These are phyloP conservation scores for Strigamia transsilvanica DNA, from an alignment of 2,888 invertebrate genomes.

Conservation along the genomic window DNA sequence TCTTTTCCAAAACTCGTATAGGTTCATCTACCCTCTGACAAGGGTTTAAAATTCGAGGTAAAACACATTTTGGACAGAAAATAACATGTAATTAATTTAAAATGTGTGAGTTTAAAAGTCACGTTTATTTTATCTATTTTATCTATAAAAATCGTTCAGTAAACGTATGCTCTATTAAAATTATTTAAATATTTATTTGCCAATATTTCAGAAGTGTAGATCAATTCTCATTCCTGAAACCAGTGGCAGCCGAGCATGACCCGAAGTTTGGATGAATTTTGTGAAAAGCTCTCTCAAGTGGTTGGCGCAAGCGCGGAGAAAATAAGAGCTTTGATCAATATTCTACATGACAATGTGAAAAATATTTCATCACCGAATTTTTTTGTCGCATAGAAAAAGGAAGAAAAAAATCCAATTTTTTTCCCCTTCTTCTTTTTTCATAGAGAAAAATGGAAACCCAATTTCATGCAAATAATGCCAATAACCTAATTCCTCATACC, in stretches of 20 bases:
- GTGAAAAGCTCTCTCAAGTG: slow-evolving; percentile 25
- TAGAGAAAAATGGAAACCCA: slow-evolving; percentile 13
- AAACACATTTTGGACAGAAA: too few relatives aligned
- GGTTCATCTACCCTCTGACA: too few relatives aligned
- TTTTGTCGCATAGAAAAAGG: background rate
- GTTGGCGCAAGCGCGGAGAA: background rate
- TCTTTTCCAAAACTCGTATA: background rate
- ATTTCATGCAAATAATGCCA: slow-evolving; percentile 41
- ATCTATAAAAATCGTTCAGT: too few relatives aligned
- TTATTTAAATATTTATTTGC: background rate
- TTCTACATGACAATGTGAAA: slow-evolving; percentile 34
- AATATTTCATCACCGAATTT: slow-evolving; percentile 42
- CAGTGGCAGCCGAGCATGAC: slow-evolving; percentile 1
- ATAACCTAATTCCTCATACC: background rate
- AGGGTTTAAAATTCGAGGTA: too few relatives aligned
- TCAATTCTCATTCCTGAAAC: slow-evolving; percentile 4
- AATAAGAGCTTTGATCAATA: slow-evolving; percentile 8
- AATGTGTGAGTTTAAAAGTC: background rate
- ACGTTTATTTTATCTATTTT: background rate
- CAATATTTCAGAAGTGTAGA: background rate
- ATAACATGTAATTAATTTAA: too few relatives aligned
- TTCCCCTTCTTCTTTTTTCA: background rate
- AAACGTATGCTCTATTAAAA: too few relatives aligned
- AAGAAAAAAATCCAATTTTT: background rate
- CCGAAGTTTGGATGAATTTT: background rate